Evolutionary conservation across 2,797 vertebrate species (phyloP).

Genomic region (Lagodon rhomboides): DNA sequence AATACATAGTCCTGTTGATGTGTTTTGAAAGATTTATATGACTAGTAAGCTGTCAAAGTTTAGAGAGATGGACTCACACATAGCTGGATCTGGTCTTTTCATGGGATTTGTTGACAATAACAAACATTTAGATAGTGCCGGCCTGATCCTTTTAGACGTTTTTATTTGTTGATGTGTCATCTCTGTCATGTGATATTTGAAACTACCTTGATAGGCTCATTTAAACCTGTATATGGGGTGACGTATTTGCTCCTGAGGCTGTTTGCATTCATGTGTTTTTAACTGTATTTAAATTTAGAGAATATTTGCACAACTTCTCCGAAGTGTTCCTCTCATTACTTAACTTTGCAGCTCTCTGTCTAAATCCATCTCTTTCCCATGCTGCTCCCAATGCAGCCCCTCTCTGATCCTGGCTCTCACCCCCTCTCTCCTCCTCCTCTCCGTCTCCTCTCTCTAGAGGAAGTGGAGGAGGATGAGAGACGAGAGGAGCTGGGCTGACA

Average conservation of each 20-base stretch:
- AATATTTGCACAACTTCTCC: not conserved
- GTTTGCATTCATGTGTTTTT: conserved; percentile 1
- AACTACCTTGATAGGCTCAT: not conserved
- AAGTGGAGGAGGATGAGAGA: conserved; percentile 55
- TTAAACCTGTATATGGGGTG: not conserved
- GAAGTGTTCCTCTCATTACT: conserved; percentile 13
- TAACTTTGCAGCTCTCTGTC: conserved; percentile 48
- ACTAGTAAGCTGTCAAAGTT: not conserved
- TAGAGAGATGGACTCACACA: not conserved
- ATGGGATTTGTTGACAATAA: not conserved
- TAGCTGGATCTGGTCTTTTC: not conserved
- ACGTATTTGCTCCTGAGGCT: not conserved
- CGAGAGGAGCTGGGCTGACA: conserved; percentile 52
- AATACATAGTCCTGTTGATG: not conserved
- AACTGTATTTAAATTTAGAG: conserved; percentile 10
- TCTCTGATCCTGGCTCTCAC: conserved; percentile 47
- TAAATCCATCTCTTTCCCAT: conserved; percentile 39
- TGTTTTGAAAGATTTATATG: not conserved
- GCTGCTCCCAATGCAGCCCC: conserved; percentile 10
- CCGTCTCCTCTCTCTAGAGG: conserved; percentile 39
- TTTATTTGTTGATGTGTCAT: not conserved
- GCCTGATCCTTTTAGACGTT: not conserved
- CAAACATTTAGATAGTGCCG: no score
- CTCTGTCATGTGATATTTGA: not conserved
- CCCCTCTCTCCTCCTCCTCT: conserved; percentile 21